Conservation (phyloP, 2,113 vertebrate genomes). For the Pagrus major region DNA sequence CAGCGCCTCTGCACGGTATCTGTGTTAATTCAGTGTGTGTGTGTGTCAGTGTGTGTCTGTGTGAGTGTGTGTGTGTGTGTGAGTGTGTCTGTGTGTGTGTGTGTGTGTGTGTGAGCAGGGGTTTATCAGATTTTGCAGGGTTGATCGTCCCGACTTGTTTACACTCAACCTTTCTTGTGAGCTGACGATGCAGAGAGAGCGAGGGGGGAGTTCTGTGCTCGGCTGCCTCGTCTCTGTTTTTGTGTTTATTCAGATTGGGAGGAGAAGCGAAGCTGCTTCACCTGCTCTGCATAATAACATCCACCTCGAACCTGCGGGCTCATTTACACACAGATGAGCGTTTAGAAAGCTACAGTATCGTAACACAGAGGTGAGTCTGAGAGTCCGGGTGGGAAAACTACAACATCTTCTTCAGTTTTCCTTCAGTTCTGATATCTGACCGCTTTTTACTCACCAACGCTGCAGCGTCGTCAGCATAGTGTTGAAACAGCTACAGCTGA, state of each 20-base stretch:
- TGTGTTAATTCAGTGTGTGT: neutral
- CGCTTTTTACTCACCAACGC: no score
- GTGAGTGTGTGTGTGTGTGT: neutral
- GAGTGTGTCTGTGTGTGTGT: neutral
- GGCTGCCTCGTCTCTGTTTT: slow-evolving; percentile 46
- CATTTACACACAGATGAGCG: slow-evolving; percentile 21
- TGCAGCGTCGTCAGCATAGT: no score
- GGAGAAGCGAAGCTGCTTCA: slow-evolving; percentile 36
- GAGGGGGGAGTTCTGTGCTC: slow-evolving; percentile 42
- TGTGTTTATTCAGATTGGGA: slow-evolving; percentile 43
- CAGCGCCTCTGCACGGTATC: slow-evolving; percentile 31
- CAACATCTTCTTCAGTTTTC: no score
- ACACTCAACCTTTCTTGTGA: slow-evolving; percentile 34
- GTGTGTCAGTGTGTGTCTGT: slow-evolving; percentile 2
- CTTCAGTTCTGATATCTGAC: no score
- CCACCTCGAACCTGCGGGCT: slow-evolving; percentile 9
- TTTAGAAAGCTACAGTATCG: slow-evolving; percentile 6
- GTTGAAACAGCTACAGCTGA: no score
- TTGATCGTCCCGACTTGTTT: slow-evolving; percentile 38
- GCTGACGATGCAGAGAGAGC: neutral
- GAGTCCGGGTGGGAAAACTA: no score
- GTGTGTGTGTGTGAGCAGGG: neutral
- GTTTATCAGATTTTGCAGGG: slow-evolving; percentile 38
- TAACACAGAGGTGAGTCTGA: neutral
- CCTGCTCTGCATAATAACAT: slow-evolving; percentile 58